Evolutionary conservation across 2,888 invertebrate genomes (phyloP), one percentile per base, ranked within the genome.

Genomic region (Cheilosia variabilis): DNA sequence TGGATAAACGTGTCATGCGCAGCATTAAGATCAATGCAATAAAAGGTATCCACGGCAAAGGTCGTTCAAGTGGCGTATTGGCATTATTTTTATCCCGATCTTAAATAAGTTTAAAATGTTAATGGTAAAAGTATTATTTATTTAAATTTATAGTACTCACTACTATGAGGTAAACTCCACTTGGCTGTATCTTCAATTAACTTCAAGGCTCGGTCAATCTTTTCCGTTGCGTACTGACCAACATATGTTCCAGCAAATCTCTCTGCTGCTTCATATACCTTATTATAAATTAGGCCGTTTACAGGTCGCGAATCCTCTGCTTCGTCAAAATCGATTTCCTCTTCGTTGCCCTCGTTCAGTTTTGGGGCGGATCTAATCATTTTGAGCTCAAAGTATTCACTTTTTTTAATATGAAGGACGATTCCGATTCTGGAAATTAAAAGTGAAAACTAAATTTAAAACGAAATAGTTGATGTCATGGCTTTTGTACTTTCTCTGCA

Each of bases 141-240:
- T 13, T 37, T 1, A 0, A 34, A 9, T 15, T 4, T 27, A 1
- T 7, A 10, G 17, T 9, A 72, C 83, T 87, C 66, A 92, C 91
- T 90, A 68, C 47, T 65, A 63, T 89, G 89, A 2, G 92, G 91
- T 66, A 92, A 87, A 88, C 92, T 91, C 92, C 92, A 92, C 87
- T 90, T 91, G 15, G 92, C 91, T 13, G 92, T 92, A 34, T 91
- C 90, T 87, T 92, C 92, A 52, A 92, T 69, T 52, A 90, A 78
- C 24, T 89, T 89, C 10, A 92, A 72, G 0, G 88, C 62, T 5
- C 89, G 88, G 88, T 92, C 92, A 47, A 83, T 79, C 19, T 90
- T 90, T 47, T 88, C 89, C 15, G 91, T 89, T 1, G 89, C 88
- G 72, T 88, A 89, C 60, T 92, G 92, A 0, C 92, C 92, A 9